phyloP scores from a whole-genome alignment of 2,113 vertebrate species.

The Tragelaphus scriptus region DNA sequence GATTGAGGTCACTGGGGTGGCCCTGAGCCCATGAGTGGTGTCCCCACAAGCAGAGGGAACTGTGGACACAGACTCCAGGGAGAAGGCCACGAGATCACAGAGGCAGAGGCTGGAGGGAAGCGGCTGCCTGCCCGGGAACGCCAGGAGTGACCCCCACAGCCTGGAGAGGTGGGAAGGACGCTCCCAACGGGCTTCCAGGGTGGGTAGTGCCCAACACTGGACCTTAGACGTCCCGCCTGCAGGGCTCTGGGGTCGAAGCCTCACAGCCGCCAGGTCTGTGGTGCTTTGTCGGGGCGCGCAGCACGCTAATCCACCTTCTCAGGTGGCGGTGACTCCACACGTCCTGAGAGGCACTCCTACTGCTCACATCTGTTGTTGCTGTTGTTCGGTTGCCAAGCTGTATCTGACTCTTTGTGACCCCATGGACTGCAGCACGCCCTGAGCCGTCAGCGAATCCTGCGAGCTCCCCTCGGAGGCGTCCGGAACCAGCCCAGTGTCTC shows the following conservation, averaged over 20 bases:
- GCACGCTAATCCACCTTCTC: accelerated
- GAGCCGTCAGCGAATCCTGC: not conserved
- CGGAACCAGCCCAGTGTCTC: not conserved
- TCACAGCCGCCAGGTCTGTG: accelerated
- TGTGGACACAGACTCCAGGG: not conserved
- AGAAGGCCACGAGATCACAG: accelerated
- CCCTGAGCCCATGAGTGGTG: not conserved
- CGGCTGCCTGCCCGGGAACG: accelerated
- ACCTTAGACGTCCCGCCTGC: not conserved
- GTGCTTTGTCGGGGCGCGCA: not conserved
- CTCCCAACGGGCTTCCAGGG: accelerated
- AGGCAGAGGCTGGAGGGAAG: not conserved
- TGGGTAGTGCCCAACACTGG: not conserved
- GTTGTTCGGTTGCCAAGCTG: not conserved
- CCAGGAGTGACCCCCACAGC: not conserved
- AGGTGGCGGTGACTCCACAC: not conserved
- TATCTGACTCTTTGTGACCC: not conserved
- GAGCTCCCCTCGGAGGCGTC: not conserved
- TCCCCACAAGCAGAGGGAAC: not conserved
- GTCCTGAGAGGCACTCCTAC: not conserved
- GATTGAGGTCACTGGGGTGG: accelerated
- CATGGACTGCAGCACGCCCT: not conserved
- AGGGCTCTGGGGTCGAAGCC: not conserved
- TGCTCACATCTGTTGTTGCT: not conserved
- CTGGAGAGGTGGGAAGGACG: not conserved